phyloP scores from a whole-genome alignment of 2,888 invertebrate genomes.

The Heliconius cydno region DNA sequence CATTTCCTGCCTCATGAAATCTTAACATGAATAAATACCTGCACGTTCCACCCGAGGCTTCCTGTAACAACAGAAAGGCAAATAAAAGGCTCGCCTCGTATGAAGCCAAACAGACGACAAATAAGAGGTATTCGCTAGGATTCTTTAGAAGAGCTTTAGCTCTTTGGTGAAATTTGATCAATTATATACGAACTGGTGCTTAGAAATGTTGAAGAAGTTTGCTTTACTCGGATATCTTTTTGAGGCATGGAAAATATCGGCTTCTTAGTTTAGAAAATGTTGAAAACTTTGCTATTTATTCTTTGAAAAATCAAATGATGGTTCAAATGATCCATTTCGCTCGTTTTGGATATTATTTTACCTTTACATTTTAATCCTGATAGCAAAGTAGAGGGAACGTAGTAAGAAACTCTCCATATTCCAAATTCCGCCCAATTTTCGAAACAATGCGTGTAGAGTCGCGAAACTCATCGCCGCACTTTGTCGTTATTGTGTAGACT shows the following conservation, averaged over 20 bases:
- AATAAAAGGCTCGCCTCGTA: slow-evolving; percentile 10
- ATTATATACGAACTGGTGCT: slow-evolving; percentile 9
- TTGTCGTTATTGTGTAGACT: too few species aligned
- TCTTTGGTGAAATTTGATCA: slow-evolving; percentile 20
- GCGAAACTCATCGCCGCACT: not conserved
- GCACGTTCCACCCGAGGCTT: not conserved
- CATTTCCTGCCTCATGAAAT: slow-evolving; percentile 12
- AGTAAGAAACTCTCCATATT: not conserved
- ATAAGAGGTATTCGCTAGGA: slow-evolving; percentile 1
- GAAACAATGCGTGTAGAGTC: not conserved
- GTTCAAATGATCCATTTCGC: too few species aligned
- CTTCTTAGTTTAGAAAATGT: not conserved
- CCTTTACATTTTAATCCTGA: not conserved
- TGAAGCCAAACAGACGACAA: slow-evolving; percentile 19
- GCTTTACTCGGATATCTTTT: not conserved
- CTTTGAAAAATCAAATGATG: too few species aligned
- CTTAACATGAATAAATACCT: slow-evolving; percentile 20
- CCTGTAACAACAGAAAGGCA: slow-evolving; percentile 17
- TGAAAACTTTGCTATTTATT: not conserved
- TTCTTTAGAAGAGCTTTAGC: not conserved
- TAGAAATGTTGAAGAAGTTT: not conserved
- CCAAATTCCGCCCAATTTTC: not conserved
- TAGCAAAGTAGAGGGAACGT: too few species aligned
- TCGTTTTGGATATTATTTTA: not conserved
- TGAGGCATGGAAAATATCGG: not conserved